Base-by-base conservation (phyloP, 2,888 invertebrate species). In the Anticlea derivata region DNA sequence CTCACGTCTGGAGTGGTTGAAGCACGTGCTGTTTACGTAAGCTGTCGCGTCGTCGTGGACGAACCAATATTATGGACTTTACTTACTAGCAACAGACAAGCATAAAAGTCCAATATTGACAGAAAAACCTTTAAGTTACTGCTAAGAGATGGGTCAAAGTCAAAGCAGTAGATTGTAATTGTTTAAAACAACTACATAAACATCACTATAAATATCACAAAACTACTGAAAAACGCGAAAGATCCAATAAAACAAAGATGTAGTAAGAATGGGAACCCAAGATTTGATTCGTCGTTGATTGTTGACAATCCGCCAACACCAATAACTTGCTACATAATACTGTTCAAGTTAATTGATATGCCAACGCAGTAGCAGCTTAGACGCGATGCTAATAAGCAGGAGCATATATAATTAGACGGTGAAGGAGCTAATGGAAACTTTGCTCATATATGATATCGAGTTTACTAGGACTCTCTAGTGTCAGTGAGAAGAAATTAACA, bases 331-430 rank as follows among this genome's bases (percentile, higher is more conserved):
- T 12, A n/a, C 47, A 35, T 33, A 37, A 26, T 43, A 41, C 17
- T 35, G 33, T 23, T 46, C 41, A 38, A 41, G 31, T 47, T 47
- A 52, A 52, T 38, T 47, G 37, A 52, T 47, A 47, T 43, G 35
- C 47, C 37, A 51, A 46, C 29, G 49, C 40, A 26, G n/a, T n/a
- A n/a, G 46, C 11, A 46, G 50, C 34, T 39, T 30, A 35, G 23
- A 29, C 23, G 20, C 26, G 27, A 11, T 30, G 17, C 35, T 35
- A 31, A 38, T 38, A 47, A 40, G 35, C 24, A 41, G 37, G 35
- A 37, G 31, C 40, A 27, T 27, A 31, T 13, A 41, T 27, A 31
- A 52, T 47, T 37, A 41, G 29, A 39, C 31, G 10, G 35, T 30
- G 23, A 37, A 41, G 26, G 11, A 22, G 38, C 7, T 38, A 43